Percentiles rank a stretch among this genome's conserved stretches.
These are phyloP conservation scores for Ellobius talpinus DNA, from an alignment of 2,113 vertebrate species.

Conservation along the genomic window DNA sequence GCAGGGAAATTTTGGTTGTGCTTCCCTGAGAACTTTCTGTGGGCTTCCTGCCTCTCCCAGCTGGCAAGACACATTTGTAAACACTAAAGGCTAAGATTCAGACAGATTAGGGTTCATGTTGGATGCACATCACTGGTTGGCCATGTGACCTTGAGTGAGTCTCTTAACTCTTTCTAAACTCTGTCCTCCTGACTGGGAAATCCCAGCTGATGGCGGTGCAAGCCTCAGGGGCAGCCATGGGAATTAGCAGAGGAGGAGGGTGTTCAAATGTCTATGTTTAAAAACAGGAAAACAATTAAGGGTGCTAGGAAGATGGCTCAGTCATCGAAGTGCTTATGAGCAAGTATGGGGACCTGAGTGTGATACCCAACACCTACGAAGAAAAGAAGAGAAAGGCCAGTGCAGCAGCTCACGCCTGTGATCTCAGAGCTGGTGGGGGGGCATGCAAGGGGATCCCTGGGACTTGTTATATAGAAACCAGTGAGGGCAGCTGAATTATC, in stretches of 20 bases:
- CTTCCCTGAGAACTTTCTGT: slow-evolving; percentile 14
- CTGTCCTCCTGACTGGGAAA: not conserved
- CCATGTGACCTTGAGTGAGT: not conserved
- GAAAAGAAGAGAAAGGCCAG: not conserved
- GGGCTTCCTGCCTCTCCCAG: slow-evolving; percentile 66
- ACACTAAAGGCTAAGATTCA: slow-evolving; percentile 50
- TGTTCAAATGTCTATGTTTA: not conserved
- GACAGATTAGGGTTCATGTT: slow-evolving; percentile 44
- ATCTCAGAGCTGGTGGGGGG: not conserved
- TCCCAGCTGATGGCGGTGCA: not conserved
- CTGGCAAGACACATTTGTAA: slow-evolving; percentile 52
- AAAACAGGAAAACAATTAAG: not conserved
- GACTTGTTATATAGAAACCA: not conserved
- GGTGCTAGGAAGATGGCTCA: not conserved
- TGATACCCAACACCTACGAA: not conserved
- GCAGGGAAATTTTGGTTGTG: not conserved
- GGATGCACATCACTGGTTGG: not conserved
- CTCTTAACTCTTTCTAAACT: slow-evolving; percentile 28
- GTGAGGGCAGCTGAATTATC: not conserved
- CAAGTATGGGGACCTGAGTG: not conserved
- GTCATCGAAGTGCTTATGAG: not conserved
- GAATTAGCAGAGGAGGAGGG: not conserved
- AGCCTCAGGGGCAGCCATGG: rapidly evolving
- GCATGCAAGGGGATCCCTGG: too few species aligned
- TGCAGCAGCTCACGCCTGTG: not conserved